Base-by-base conservation (phyloP, 2,113 vertebrate genomes). In the Reinhardtius hippoglossoides region DNA sequence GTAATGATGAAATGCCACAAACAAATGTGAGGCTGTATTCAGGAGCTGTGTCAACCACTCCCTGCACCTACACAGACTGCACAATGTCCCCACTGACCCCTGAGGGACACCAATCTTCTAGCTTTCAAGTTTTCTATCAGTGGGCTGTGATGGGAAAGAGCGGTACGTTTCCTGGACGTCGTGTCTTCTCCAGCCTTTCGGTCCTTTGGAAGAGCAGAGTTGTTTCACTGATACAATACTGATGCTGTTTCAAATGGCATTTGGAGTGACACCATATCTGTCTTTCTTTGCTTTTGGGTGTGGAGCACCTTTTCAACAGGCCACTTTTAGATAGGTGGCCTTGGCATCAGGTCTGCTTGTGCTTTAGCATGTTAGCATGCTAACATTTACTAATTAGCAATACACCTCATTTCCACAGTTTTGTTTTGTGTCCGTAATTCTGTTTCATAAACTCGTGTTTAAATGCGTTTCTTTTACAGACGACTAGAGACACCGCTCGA, bases 1-100 rank as follows among this genome's bases (percentile, higher is more conserved):
- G 76, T 69, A 81, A 88, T 89, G 85, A 86, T 77, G 77, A 85
- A 86, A 87, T 67, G 87, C 78, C 86, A 79, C 86, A 87, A 87
- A 87, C 76, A 84, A 88, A 87, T 57, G 64, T 48, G 67, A 31
- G 54, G 56, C 66, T 74, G 65, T 31, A 64, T 85, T 76, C 31
- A 62, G 71, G 62, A 70, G 81, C 65, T 56, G 46, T 72, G 64
- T 82, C 76, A 81, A 64, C 58, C 58, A 55, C 59, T 56, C 59
- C 57, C 64, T 78, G 40, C 65, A 71, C 27, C 21, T n/a, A 59
- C 66, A 59, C 74, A 74, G 40, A 48, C 67, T 59, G 71, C 66
- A 35, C 23, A 75, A 42, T 48, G 64, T 42, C 63, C 50, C 56
- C 21, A 6, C 52, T 79, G 77, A 76, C 73, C 71, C 67, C 27